Base-by-base conservation (phyloP, 2,113 vertebrate species). In the Cavia aperea region DNA sequence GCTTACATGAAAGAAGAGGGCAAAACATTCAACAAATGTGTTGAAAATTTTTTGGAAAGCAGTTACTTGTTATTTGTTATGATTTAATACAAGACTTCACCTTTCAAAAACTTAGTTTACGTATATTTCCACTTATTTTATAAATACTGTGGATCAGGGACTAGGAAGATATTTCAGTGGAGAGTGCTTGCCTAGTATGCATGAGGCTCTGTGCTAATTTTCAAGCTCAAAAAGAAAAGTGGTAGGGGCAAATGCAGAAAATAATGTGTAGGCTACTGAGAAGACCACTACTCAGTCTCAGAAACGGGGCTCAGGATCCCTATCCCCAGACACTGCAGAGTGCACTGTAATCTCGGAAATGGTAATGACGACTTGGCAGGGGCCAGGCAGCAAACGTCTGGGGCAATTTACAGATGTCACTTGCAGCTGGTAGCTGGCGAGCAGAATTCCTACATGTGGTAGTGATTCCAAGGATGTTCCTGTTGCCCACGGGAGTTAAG, bases 21-120 rank as follows among this genome's bases (percentile, higher is more conserved):
- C 8, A 95, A 88, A 91, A 39, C 65, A 19, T 36, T 85, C 60
- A 93, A 86, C 89, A 77, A 89, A 39, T 13, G 21, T 7, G 49
- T 68, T 15, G 24, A 65, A 75, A 75, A n/a, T 43, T 56, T 11
- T 56, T 66, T 63, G 12, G 68, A 82, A 56, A 78, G n/a, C 24
- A 43, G 31, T 66, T 51, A 94, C 72, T 78, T 81, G 13, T 54
- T 54, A 81, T 49, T 63, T 36, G 6, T 65, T 49, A 84, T 4
- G n/a, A 77, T 62, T 66, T 58, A 81, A 84, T 73, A 65, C 8
- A 78, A 83, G 12, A n/a, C 1, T 21, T 33, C 58, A 4, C 9
- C 51, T 73, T 89, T 89, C 58, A 79, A 90, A 93, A 49, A 89
- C 14, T 93, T 75, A 54, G 46, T 51, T 81, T 81, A 39, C 19